These are phyloP conservation scores for Theristus sp. DNA, from an alignment of 2,888 invertebrate species.

Conservation along the genomic window DNA sequence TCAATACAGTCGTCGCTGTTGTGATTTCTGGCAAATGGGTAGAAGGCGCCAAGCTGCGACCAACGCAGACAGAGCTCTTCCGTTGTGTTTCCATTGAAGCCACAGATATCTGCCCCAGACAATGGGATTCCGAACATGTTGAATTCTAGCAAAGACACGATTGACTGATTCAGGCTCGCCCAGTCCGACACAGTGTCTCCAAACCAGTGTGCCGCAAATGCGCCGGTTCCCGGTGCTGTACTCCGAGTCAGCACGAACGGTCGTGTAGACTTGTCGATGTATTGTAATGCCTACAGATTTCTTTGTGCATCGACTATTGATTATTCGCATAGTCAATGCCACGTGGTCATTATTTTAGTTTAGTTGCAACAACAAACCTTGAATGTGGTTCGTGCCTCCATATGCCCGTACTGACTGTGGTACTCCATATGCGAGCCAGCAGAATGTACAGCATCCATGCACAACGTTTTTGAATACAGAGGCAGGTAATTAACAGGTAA, in stretches of 20 bases:
- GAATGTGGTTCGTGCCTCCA: background rate
- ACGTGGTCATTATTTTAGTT: no score
- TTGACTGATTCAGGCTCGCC: background rate
- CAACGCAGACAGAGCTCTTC: constrained; percentile 45
- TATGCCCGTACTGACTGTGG: background rate
- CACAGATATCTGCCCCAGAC: constrained; percentile 35
- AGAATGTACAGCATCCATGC: background rate
- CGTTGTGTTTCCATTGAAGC: constrained; percentile 31
- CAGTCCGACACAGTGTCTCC: background rate
- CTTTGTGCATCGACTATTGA: background rate
- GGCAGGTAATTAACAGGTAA: background rate
- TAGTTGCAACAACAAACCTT: background rate
- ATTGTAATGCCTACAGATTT: background rate
- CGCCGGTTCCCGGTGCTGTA: background rate
- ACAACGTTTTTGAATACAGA: background rate
- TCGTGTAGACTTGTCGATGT: background rate
- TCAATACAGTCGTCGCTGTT: constrained; percentile 13
- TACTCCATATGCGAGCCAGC: background rate
- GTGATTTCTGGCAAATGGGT: constrained; percentile 38
- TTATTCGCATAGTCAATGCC: no score
- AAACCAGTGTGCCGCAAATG: background rate
- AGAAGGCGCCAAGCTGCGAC: constrained; percentile 47
- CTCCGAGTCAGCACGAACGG: background rate
- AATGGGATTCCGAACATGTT: constrained; percentile 29
- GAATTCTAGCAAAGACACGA: background rate